These are phyloP conservation scores for Ceraclea dissimilis DNA, from an alignment of 2,888 invertebrate genomes.

Conservation along the genomic window DNA sequence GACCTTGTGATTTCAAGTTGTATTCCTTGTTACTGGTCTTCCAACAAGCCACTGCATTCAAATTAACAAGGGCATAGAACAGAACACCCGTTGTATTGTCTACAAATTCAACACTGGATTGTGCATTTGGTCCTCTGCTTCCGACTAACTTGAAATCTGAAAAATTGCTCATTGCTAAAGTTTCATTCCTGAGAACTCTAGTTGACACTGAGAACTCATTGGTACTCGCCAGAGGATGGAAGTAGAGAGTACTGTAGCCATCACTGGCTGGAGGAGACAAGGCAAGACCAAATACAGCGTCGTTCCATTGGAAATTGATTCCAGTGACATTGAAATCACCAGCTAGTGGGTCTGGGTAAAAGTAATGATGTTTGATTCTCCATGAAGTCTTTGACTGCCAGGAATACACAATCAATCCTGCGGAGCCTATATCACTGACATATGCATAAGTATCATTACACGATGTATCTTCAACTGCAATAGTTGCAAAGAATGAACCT, in stretches of 20 bases:
- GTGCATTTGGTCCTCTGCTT: conserved; percentile 61
- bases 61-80: conserved; percentile 66
- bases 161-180: conserved; percentile 49
- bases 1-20: conserved; percentile 60
- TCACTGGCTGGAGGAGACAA: conserved; percentile 56
- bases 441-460: conserved; percentile 69
- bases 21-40: conserved; percentile 61
- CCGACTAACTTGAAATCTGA: conserved; percentile 61
- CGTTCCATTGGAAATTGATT: conserved; percentile 65
- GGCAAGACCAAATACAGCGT: conserved; percentile 69
- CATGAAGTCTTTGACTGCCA: conserved; percentile 65
- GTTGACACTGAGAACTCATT: conserved; percentile 72
- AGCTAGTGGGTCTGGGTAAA: conserved; percentile 63
- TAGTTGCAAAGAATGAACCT: conserved; percentile 66
- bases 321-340: conserved; percentile 68
- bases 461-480: conserved; percentile 67
- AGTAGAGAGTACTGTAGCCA: conserved; percentile 65
- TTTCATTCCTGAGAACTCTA: conserved; percentile 54
- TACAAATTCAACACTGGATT: conserved; percentile 65
- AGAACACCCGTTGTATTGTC: conserved; percentile 64
- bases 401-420: conserved; percentile 68
- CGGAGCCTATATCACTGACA: conserved; percentile 60
- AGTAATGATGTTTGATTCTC: conserved; percentile 64
- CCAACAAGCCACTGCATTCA: conserved; percentile 75
- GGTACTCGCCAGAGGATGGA: conserved; percentile 71